These are phyloP conservation scores for Drosophila anomalata DNA, from an alignment of 2,888 invertebrate genomes.

Conservation along the genomic window DNA sequence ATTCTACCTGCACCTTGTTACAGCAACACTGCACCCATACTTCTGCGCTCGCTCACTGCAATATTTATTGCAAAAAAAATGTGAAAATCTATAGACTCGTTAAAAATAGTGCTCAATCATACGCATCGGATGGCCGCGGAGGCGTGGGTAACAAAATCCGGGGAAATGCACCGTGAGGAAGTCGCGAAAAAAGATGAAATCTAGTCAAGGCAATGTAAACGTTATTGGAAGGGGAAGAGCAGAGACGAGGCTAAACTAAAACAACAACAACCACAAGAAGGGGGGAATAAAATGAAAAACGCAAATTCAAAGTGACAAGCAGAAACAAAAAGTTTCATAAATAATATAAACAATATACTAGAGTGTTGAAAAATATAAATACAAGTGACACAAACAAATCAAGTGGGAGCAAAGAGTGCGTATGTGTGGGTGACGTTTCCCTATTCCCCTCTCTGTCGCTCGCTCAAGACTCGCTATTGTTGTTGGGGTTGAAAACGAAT, in stretches of 20 bases:
- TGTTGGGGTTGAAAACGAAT: conserved; percentile 69
- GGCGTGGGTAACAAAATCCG: conserved; percentile 16
- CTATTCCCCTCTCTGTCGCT: conserved; percentile 13
- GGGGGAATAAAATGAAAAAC: conserved; percentile 58
- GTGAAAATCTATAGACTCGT: conserved; percentile 44
- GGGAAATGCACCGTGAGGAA: conserved; percentile 40
- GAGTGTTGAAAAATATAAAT: conserved; percentile 23
- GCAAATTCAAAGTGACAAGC: conserved; percentile 76
- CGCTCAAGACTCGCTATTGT: conserved; percentile 32
- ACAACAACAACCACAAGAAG: conserved; percentile 27
- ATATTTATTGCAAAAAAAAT: conserved; percentile 58
- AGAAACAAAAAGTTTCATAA: conserved; percentile 50
- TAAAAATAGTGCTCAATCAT: conserved; percentile 37
- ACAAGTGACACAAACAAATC: conserved; percentile 37
- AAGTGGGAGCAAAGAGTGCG: conserved; percentile 31
- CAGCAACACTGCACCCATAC: conserved; percentile 46
- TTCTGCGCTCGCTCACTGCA: conserved; percentile 30
- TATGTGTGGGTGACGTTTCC: conserved; percentile 17
- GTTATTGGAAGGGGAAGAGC: conserved; percentile 51
- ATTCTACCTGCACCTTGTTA: not conserved
- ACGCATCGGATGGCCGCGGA: conserved; percentile 21
- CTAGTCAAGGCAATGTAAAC: conserved; percentile 67
- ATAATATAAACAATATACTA: conserved; percentile 57
- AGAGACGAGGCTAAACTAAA: conserved; percentile 39
- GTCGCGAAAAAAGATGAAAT: conserved; percentile 65